Conservation (phyloP, 1,140 invertebrate genomes). For the Drosophila nigrodunni region DNA sequence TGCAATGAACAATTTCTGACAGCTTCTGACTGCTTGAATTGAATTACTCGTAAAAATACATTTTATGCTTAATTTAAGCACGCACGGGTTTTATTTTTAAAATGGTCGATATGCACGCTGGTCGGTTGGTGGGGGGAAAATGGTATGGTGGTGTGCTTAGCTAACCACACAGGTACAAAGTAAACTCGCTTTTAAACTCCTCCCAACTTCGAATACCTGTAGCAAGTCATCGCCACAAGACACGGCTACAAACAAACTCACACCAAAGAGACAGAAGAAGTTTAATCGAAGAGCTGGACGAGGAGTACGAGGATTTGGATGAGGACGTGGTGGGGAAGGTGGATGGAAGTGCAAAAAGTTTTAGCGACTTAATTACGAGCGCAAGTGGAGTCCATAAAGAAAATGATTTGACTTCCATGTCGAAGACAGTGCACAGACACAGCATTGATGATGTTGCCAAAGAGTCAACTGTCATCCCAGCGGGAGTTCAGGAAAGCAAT, state of each 20-base stretch:
- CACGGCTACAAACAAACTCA: constrained; percentile 16
- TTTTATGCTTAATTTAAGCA: constrained; percentile 59
- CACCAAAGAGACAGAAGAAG: constrained; percentile 62
- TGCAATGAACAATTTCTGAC: constrained; percentile 30
- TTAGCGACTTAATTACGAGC: constrained; percentile 81
- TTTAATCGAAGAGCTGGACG: constrained; percentile 57
- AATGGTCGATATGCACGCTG: background rate
- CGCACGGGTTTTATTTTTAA: background rate
- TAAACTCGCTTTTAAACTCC: constrained; percentile 34
- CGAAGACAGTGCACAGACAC: constrained; percentile 6
- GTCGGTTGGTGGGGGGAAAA: background rate
- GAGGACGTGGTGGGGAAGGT: constrained; percentile 23
- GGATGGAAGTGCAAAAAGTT: constrained; percentile 58
- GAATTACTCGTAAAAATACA: constrained; percentile 60
- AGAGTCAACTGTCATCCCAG: constrained; percentile 23
- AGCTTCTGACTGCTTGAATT: constrained; percentile 28
- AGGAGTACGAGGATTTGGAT: constrained; percentile 4
- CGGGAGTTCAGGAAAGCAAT: constrained; percentile 46
- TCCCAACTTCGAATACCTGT: constrained; percentile 31
- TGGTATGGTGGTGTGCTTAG: background rate
- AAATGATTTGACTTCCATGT: constrained; percentile 39
- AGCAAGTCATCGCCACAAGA: constrained; percentile 45
- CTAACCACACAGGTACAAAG: constrained; percentile 32
- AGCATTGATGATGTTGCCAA: background rate
- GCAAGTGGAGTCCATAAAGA: constrained; percentile 49